Base-by-base conservation (phyloP, 1,140 invertebrate species). In the Phortica variegata region DNA sequence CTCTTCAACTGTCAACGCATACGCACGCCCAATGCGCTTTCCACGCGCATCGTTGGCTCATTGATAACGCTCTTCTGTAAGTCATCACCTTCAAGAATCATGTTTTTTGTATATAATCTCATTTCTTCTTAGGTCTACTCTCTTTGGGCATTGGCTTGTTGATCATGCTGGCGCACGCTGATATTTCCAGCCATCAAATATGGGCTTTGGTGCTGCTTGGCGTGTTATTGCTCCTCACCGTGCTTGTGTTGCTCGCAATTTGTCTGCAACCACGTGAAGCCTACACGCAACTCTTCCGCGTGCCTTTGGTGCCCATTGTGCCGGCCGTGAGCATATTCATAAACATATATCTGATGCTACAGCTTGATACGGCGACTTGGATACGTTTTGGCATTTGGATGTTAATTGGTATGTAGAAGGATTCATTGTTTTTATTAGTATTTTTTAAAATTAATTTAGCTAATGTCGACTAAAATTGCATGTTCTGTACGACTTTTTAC, bases 331-430 rank as follows among this genome's bases (percentile, higher is more conserved):
- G 85, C 61, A 83, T 89, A 46, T 80, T 87, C 19, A 80, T 87
- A 19, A 90, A 90, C 65, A 79, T 87, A 20, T 85, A 85, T 53
- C 76, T 90, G 12, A 89, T 89, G 86, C 69, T 86, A 39, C 83
- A 84, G 58, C 76, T 90, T 43, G 82, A 85, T 46, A 52, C 60
- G 9, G 72, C 80, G 21, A 90, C 88, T 2, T 90, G 88, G 88
- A 81, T 88, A 33, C 77, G 87, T 48, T 85, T 90, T 58, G 79
- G 69, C 9, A 78, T 88, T 13, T 90, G 88, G 88, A 81, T 90
- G 76, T 55, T 73, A 29, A 68, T 84, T 44, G 82, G 83, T 84
- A 57, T 77, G 79, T 62, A 36, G 31, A n/a, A n/a, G n/a, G 13
- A 4, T 29, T 9, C 3, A 2, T 4, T 26, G 7, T 10, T 7